Base-by-base conservation (phyloP, 1,140 invertebrate species). In the Apolygus lucorum region DNA sequence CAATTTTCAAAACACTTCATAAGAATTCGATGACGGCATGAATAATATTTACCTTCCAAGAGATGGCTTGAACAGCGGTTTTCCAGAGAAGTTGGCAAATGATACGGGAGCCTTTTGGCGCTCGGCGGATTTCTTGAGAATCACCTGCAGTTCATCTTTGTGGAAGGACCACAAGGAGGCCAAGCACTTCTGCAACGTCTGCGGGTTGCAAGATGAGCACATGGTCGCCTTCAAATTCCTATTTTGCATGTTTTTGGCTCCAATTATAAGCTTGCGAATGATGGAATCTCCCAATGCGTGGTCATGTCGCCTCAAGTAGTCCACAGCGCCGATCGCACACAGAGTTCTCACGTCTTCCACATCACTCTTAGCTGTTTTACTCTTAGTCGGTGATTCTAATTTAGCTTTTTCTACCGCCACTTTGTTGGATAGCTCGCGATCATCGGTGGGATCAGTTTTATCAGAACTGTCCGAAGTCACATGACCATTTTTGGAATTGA, bases 231-330 rank as follows among this genome's bases (percentile, higher is more conserved):
- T 59, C 22, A 59, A 59, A 59, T 13, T 4, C 22, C 22, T 59
- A 4, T 59, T 21, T 21, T 17, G 22, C 54, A 59, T 13, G 11
- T 59, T 59, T 13, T 24, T 59, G 11, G 2, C 22, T 13, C 54
- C 54, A 59, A 59, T 24, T 4, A 59, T 11, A 21, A 59, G 11
- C 22, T 21, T 13, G 8, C 54, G 54, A 4, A 59, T 17, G 22
- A 14, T 22, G 4, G 54, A 59, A 22, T 59, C 54, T 14, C 54
- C 54, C 4, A 59, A 21, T 4, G 22, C 54, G 22, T 59, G 54
- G 22, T 59, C 54, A 22, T 59, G 54, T 59, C 54, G 11, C 22
- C 54, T 59, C 11, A 59, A 22, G 54, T 59, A 59, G 54, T 59
- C 54, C 4, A 59, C 4, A 22, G 54, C 54, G 22, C 11, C 34